These are phyloP conservation scores for Adelges cooleyi DNA, from an alignment of 1,140 invertebrate species.

Conservation along the genomic window DNA sequence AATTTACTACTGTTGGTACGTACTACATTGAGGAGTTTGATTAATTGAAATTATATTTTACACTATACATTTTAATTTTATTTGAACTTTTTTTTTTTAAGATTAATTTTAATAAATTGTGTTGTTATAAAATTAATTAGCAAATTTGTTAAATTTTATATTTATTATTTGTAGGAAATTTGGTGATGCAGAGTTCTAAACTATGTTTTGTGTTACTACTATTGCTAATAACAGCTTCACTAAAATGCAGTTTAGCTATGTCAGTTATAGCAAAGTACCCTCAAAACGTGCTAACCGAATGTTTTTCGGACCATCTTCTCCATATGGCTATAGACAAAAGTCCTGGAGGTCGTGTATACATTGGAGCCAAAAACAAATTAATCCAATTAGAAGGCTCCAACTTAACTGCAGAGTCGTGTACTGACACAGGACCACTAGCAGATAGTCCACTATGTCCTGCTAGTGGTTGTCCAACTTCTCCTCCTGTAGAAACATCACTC, in stretches of 20 bases:
- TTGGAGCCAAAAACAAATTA: constrained; percentile 48
- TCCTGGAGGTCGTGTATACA: constrained; percentile 43
- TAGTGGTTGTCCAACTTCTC: constrained; percentile 55
- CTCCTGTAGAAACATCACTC: constrained; percentile 50
- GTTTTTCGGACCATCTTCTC: constrained; percentile 20
- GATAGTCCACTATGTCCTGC: constrained; percentile 82
- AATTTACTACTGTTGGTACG: constrained; percentile 19
- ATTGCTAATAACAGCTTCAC: constrained; percentile 10
- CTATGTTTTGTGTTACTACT: constrained; percentile 4
- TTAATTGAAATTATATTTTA: too few species aligned
- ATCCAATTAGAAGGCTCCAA: constrained; percentile 43
- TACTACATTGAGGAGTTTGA: neutral
- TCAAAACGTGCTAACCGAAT: neutral
- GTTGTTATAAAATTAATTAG: neutral
- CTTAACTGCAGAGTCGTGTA: constrained; percentile 40
- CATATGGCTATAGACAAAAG: constrained; percentile 44
- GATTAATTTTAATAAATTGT: neutral
- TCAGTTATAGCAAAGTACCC: constrained; percentile 20
- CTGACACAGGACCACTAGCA: constrained; percentile 53
- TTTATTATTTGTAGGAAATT: constrained; percentile 1
- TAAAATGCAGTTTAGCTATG: constrained; percentile 17
- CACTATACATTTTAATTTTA: too few species aligned
- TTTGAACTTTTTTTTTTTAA: neutral
- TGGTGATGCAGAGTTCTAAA: constrained; percentile 11
- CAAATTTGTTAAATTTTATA: neutral